Evolutionary conservation across 2,797 vertebrate species (phyloP).

Genomic region (Schizopygopsis pylzovi): DNA sequence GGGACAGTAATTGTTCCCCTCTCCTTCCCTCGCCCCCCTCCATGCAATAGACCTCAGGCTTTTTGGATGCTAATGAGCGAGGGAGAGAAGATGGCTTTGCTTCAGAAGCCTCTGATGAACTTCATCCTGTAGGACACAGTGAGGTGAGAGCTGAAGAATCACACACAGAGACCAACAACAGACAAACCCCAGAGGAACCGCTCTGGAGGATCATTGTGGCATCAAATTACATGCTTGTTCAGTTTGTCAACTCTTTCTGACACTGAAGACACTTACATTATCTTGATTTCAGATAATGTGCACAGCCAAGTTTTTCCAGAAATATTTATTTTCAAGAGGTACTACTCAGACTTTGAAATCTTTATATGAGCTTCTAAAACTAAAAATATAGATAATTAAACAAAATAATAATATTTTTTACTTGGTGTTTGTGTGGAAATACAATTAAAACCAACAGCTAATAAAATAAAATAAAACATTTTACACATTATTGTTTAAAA

Average conservation of each 20-base stretch:
- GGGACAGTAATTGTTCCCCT: slow-evolving; percentile 74
- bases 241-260: background rate
- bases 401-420: no score
- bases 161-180: background rate
- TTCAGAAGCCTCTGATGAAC: slow-evolving; percentile 59
- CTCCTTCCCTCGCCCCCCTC: slow-evolving; percentile 46
- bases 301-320: background rate
- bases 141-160: slow-evolving; percentile 20
- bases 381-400: background rate
- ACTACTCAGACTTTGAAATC: background rate
- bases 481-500: background rate
- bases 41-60: slow-evolving; percentile 69
- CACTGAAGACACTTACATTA: background rate
- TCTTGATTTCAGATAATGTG: background rate
- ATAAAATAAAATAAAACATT: background rate
- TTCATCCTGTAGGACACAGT: slow-evolving; percentile 49
- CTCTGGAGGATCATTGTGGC: no score
- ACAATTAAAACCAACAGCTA: no score
- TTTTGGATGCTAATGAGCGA: slow-evolving; percentile 80
- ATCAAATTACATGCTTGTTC: no score
- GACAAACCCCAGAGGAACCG: no score
- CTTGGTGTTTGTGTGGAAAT: background rate
- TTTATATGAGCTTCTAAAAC: background rate
- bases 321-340: background rate
- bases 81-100: slow-evolving; percentile 61